Evolutionary conservation across 2,113 vertebrate species (phyloP), one percentile per base, ranked within the genome.

Genomic region (Silurus asotus): DNA sequence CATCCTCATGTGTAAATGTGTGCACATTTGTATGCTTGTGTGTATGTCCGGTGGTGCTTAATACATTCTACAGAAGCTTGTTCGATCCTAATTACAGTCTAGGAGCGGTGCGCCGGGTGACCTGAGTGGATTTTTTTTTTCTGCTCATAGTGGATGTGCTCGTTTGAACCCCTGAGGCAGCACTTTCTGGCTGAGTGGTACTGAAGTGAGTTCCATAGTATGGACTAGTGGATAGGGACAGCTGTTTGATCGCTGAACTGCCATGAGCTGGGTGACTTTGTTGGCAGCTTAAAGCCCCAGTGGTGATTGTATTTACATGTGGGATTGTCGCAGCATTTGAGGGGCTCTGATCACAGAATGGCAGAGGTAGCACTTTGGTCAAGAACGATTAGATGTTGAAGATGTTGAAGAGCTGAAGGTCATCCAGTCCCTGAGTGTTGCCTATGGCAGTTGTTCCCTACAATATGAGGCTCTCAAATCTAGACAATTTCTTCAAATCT

Each of bases 361-460:
- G 91, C 93, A 90, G 87, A 70, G 86, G 87, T 90, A 93, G 92
- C 93, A 91, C 87, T 93, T 92, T 93, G 91, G 94, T 94, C 93
- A 93, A 91, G 89, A 91, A 91, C 90, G 94, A 95, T 95, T 94
- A 95, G 91, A 89, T 25, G 86, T 81, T 90, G 90, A 37, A 37
- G 87, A 80, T 81, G 82, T 89, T 92, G 92, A 94, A 92, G 90
- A 89, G 89, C 85, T 92, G 92, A 94, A 94, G 94, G 94, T 94
- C 92, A 91, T 91, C 77, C 78, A 80, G 88, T 88, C 83, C 67
- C 82, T 84, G 70, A 82, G 85, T 23, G 72, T 64, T 67, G 51
- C 70, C 13, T 37, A 48, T 65, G 56, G 78, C 53, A 70, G 23
- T 82, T 49, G 62, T 79, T 64, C 78, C 64, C 88, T 58, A 58